A percentile compares a stretch with the other conserved stretches of the same genome.
These are phyloP conservation scores for Petrolisthes cinctipes DNA, from an alignment of 2,888 invertebrate species.

Conservation along the genomic window DNA sequence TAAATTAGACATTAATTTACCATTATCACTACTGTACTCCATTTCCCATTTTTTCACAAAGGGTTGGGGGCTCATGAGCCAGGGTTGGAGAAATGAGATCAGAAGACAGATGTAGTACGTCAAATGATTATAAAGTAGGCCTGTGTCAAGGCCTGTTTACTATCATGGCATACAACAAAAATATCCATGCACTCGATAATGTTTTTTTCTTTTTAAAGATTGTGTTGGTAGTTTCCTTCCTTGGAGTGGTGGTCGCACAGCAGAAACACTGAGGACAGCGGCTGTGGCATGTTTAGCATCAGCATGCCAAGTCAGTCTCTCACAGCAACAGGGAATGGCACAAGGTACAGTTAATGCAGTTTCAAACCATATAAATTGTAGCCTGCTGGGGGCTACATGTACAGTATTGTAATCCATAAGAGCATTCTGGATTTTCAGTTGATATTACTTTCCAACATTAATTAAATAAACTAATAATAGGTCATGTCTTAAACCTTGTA, in stretches of 20 bases:
- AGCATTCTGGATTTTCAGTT: neutral
- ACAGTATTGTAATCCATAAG: neutral
- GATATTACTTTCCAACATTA: neutral
- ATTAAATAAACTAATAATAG: neutral
- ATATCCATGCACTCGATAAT: neutral
- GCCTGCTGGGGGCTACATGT: neutral
- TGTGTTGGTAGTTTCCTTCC: slow-evolving; percentile 22
- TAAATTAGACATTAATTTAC: too few relatives aligned
- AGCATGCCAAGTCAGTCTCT: slow-evolving; percentile 9
- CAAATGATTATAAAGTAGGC: too few relatives aligned
- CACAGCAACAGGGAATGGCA: neutral
- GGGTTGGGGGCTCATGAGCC: too few relatives aligned
- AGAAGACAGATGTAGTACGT: too few relatives aligned
- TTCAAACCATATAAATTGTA: neutral
- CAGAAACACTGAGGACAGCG: slow-evolving; percentile 46
- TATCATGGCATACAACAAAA: too few relatives aligned
- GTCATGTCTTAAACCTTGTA: neutral
- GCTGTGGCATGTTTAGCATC: slow-evolving; percentile 38
- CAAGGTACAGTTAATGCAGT: neutral
- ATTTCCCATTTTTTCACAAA: too few relatives aligned
- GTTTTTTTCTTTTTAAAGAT: slow-evolving; percentile 16
- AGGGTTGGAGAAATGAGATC: too few relatives aligned
- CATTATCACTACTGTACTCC: too few relatives aligned
- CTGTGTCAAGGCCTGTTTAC: too few relatives aligned
- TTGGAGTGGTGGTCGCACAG: slow-evolving; percentile 45